Percentiles rank a stretch among this genome's conserved stretches.
Conservation (phyloP, 2,888 invertebrate genomes). For the Xanthia icteritia region DNA sequence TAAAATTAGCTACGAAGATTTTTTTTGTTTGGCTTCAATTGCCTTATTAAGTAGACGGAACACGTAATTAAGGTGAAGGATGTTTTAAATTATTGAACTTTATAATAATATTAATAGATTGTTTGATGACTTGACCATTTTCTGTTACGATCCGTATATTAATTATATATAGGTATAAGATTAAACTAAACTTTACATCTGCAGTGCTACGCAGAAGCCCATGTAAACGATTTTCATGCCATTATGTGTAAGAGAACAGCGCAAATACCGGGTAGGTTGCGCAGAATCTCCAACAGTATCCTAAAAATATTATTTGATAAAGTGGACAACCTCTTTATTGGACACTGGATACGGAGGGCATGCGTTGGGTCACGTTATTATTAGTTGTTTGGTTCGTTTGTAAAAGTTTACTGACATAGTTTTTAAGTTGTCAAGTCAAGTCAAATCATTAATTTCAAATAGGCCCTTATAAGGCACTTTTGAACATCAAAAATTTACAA, state of each 20-base stretch:
- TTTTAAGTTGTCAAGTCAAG: no score
- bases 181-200: neutral
- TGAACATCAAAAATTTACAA: no score
- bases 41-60: constrained; percentile 19
- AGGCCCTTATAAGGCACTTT: no score
- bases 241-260: neutral
- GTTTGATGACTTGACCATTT: constrained; percentile 11
- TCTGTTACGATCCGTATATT: neutral
- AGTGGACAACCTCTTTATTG: neutral
- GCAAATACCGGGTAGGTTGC: neutral
- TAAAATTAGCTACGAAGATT: constrained; percentile 36
- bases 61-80: constrained; percentile 50
- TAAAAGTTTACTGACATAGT: neutral
- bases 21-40: constrained; percentile 33
- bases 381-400: neutral
- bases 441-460: no score
- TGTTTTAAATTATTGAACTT: constrained; percentile 46
- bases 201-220: neutral
- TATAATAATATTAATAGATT: constrained; percentile 15
- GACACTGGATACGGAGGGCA: neutral
- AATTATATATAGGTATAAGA: neutral
- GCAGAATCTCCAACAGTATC: neutral
- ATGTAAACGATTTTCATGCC: neutral
- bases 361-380: neutral
- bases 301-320: neutral